Evolutionary conservation across 2,113 vertebrate genomes (phyloP), one percentile per base, ranked within the genome.

Genomic region (Silurus glanis): DNA sequence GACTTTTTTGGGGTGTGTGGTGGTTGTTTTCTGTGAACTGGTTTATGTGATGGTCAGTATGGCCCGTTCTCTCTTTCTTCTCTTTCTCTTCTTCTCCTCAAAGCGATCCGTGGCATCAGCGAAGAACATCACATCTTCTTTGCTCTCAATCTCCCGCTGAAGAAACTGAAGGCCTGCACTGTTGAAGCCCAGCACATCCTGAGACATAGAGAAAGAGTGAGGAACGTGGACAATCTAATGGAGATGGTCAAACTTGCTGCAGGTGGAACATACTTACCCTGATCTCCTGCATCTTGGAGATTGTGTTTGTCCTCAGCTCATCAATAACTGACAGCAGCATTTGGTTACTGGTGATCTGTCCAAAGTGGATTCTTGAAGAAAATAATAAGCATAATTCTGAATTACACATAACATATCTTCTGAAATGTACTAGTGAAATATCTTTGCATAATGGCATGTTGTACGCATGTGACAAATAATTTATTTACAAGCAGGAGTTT

Each of bases 161-260:
- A 99, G 95, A 89, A 96, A 96, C 92, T 98, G 95, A 0, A 99
- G 96, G 16, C 95, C 98, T 0, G 97, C 97, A 91, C 96, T 94
- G 90, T 99, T 99, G 89, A 99, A 98, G 86, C 98, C 98, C 85
- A 99, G 94, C 66, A 97, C 90, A 79, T 99, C 97, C 98, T 99
- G 93, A 49, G 83, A 87, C 58, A 23, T 91, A 58, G 23, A 17
- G 16, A 56, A 19, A 85, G 6, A 67, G 61, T 37, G 37, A 71
- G 53, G 23, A 71, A 80, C 49, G 79, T 19, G 56, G 51, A 28
- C 4, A 61, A 16, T 25, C 16, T 62, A 81, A 49, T 2, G 2
- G 47, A 25, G 12, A 72, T 28, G 53, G 47, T 2, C 28, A 28
- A 83, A 58, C 1, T 94, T 53, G 51, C 7, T 14, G 3, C 1